A percentile compares a stretch with the other conserved stretches of the same genome.
These are phyloP conservation scores for Ectemnius continuus DNA, from an alignment of 2,888 invertebrate species.

Conservation along the genomic window DNA sequence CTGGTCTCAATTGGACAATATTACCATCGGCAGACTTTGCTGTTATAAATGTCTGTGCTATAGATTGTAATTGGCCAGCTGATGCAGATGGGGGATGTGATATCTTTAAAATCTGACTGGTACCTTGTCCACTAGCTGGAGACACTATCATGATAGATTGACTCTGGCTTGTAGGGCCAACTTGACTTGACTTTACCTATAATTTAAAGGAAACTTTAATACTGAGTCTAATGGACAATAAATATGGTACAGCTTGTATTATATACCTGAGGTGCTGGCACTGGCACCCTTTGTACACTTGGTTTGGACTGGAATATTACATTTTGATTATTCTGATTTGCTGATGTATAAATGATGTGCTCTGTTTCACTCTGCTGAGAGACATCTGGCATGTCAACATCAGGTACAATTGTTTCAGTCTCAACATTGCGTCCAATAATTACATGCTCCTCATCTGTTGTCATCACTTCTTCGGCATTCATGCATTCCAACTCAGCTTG, in stretches of 20 bases:
- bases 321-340: conserved; percentile 71
- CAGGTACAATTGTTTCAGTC: conserved; percentile 67
- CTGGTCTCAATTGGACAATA: conserved; percentile 74
- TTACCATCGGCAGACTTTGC: conserved; percentile 76
- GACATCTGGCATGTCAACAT: conserved; percentile 73
- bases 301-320: conserved; percentile 75
- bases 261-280: conserved; percentile 70
- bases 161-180: conserved; percentile 70
- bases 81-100: conserved; percentile 75
- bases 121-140: conserved; percentile 74
- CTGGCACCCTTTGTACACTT: conserved; percentile 72
- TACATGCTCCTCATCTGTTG: conserved; percentile 68
- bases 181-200: conserved; percentile 68
- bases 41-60: conserved; percentile 75
- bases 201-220: conserved; percentile 1
- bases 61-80: conserved; percentile 73
- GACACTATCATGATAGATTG: conserved; percentile 77
- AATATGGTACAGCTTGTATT: background rate
- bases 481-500: conserved; percentile 77
- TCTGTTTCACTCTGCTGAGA: conserved; percentile 68
- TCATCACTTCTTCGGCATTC: conserved; percentile 75
- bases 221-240: too few relatives aligned
- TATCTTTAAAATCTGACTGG: conserved; percentile 77
- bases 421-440: conserved; percentile 62
- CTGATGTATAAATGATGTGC: conserved; percentile 70